Evolutionary conservation across 2,113 vertebrate species (phyloP), one percentile per base, ranked within the genome.

Genomic region (Tautogolabrus adspersus): DNA sequence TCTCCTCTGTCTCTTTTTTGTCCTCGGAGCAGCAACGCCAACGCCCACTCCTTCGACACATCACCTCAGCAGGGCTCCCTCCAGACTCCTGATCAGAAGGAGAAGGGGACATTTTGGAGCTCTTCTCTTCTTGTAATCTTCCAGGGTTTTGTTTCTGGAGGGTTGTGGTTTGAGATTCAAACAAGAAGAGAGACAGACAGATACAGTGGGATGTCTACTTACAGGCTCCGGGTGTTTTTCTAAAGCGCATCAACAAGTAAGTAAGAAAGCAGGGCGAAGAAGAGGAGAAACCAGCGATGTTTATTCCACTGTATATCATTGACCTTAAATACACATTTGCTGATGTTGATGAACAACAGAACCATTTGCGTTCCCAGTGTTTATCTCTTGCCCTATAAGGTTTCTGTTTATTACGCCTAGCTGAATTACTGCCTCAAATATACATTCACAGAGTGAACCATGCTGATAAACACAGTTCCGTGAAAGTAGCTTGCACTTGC

Each of bases 11-110:
- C 46, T 62, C 78, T 26, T 72, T 72, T 63, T 74, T 57, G 66
- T 82, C 78, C 70, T 74, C 61, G 15, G 21, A 42, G 72, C 59
- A 81, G 75, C 1, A 5, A 72, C 37, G 70, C 34, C 57, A 56
- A 70, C 90, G 77, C 81, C 70, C 74, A 71, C 67, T 78, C 79
- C 49, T 87, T 72, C 63, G 8, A 82, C 82, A 84, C 80, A 56
- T 84, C 75, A 44, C 79, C 86, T 77, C 87, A 9, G 52, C 40
- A 22, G 84, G 26, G 70, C 66, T 84, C 69, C 77, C 66, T 55
- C 64, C 72, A 86, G 74, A 69, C 63, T 74, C 64, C 38, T 86
- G 80, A 90, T 88, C 86, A 83, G 81, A 83, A 54, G 56, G 58
- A 85, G 38, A 37, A 72, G 63, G 77, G 40, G 23, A 59, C 62